phyloP scores from a whole-genome alignment of 2,888 invertebrate species.

The Chelonus formosanus region DNA sequence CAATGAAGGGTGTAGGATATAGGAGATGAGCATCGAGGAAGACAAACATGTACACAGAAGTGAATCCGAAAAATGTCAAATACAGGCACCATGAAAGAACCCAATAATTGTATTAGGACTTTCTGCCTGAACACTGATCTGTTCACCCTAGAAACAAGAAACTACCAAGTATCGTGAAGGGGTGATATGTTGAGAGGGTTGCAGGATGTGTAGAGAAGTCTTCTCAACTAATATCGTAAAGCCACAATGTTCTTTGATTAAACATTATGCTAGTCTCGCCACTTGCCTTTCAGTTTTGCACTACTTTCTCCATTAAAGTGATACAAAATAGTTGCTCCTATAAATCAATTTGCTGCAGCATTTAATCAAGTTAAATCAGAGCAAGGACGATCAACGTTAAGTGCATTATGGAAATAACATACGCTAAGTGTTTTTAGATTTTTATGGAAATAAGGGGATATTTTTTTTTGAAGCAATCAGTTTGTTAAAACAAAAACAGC shows the following conservation, averaged over 20 bases:
- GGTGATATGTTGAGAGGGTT: conserved; percentile 33
- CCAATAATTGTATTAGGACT: conserved; percentile 9
- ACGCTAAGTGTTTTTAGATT: no score
- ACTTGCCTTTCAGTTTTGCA: conserved; percentile 43
- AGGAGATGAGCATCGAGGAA: conserved; percentile 19
- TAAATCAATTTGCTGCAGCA: no score
- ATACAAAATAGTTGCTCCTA: background rate
- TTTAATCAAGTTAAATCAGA: no score
- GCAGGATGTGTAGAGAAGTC: conserved; percentile 36
- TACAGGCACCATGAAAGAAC: conserved; percentile 10
- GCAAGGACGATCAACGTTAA: no score
- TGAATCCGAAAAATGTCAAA: conserved; percentile 2
- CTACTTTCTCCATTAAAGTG: conserved; percentile 5
- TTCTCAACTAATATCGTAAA: conserved; percentile 62
- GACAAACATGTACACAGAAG: conserved; percentile 11
- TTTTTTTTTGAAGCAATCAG: no score
- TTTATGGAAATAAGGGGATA: no score
- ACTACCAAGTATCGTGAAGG: conserved; percentile 21
- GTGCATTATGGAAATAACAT: no score
- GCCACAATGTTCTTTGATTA: conserved; percentile 65
- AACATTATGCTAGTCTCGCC: conserved; percentile 61
- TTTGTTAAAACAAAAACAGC: no score
- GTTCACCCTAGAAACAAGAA: conserved; percentile 12
- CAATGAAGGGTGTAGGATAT: conserved; percentile 31
- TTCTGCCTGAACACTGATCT: background rate